Percentiles rank a stretch among this genome's conserved stretches.
phyloP scores from a whole-genome alignment of 2,113 vertebrate species.

The Abramis brama region DNA sequence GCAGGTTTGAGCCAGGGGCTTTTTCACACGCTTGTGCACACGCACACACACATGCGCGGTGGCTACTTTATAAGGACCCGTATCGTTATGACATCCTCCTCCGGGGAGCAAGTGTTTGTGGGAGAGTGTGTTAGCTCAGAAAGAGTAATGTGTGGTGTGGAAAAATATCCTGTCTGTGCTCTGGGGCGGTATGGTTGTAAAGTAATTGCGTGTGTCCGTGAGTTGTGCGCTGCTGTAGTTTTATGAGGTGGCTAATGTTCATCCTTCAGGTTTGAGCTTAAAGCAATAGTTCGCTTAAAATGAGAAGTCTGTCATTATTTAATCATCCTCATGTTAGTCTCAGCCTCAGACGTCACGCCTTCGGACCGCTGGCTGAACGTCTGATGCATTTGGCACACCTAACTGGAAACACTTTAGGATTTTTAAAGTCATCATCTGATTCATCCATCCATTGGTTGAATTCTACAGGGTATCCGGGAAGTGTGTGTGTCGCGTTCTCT shows the following conservation, averaged over 20 bases:
- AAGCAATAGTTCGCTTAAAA: too few relatives aligned
- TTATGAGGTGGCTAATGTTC: slow-evolving; percentile 21
- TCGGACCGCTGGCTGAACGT: too few relatives aligned
- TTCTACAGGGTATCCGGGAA: too few relatives aligned
- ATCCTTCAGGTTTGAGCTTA: slow-evolving; percentile 7
- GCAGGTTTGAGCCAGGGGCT: slow-evolving; percentile 66
- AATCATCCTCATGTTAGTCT: too few relatives aligned
- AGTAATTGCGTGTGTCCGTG: slow-evolving; percentile 53
- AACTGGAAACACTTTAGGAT: too few relatives aligned
- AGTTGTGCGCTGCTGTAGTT: slow-evolving; percentile 29
- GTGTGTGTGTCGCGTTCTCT: too few relatives aligned
- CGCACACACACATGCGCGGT: slow-evolving; percentile 50
- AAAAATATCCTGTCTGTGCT: slow-evolving; percentile 28
- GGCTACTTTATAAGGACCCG: slow-evolving; percentile 61
- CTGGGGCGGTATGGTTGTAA: slow-evolving; percentile 24
- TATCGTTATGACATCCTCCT: slow-evolving; percentile 49
- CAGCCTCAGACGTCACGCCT: too few relatives aligned
- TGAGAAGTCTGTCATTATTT: too few relatives aligned
- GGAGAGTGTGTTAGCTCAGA: slow-evolving; percentile 28
- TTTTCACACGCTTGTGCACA: slow-evolving; percentile 52
- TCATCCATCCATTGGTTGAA: too few relatives aligned
- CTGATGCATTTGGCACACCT: too few relatives aligned
- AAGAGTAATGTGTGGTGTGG: slow-evolving; percentile 38
- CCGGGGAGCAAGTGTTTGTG: slow-evolving; percentile 43
- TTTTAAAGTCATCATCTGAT: too few relatives aligned